phyloP scores from a whole-genome alignment of 2,888 invertebrate species.

The Monoplex corrugatus region DNA sequence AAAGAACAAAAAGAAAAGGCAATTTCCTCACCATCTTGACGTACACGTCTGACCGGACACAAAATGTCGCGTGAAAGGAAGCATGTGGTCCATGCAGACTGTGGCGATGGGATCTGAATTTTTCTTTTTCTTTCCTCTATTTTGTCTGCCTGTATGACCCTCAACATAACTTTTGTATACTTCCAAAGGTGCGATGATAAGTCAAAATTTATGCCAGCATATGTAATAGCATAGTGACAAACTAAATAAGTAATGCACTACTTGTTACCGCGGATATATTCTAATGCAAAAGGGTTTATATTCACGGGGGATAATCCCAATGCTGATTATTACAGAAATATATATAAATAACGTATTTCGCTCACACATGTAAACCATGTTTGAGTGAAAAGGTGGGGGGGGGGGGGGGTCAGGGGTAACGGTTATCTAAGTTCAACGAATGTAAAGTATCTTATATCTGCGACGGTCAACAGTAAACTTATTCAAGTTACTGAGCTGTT shows the following conservation, averaged over 20 bases:
- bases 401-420: no score
- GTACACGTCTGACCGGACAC: background rate
- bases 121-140: no score
- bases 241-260: background rate
- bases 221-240: background rate
- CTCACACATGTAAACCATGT: no score
- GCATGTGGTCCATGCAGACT: background rate
- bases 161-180: background rate
- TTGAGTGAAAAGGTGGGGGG: no score
- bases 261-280: background rate
- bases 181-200: background rate
- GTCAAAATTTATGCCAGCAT: background rate
- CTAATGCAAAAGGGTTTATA: background rate
- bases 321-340: no score
- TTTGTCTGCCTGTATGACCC: background rate
- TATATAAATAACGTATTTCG: no score
- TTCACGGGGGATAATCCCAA: background rate
- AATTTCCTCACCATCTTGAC: background rate
- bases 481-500: no score
- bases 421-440: no score
- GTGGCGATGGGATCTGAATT: background rate
- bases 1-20: background rate
- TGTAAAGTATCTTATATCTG: no score
- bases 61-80: conserved; percentile 33
- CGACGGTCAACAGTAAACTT: no score